phyloP scores from a whole-genome alignment of 2,113 vertebrate genomes.

The Rhodinocichla rosea region DNA sequence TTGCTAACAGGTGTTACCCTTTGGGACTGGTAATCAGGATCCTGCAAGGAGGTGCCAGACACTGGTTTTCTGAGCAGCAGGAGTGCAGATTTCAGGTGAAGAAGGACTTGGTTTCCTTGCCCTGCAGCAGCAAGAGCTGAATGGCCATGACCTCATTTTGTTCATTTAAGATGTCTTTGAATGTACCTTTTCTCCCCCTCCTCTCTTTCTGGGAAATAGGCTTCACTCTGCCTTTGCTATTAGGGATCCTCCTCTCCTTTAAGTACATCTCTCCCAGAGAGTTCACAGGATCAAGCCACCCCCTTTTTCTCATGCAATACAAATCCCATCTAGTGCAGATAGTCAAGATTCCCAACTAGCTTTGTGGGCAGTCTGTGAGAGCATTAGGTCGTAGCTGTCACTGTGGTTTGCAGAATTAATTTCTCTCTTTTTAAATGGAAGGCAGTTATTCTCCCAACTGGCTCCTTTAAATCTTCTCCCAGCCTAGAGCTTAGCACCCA shows the following conservation, averaged over 20 bases:
- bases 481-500: background rate
- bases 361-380: background rate
- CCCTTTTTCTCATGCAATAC: background rate
- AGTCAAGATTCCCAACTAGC: background rate
- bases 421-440: background rate
- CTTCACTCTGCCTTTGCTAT: background rate
- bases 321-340: background rate
- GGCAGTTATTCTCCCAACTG: background rate
- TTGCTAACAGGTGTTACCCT: background rate
- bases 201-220: background rate
- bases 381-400: rapidly evolving
- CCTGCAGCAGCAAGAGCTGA: background rate
- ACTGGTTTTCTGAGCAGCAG: background rate
- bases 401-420: background rate
- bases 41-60: background rate
- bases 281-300: background rate
- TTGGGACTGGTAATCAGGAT: background rate
- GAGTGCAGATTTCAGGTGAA: background rate
- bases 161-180: background rate
- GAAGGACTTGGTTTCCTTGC: background rate
- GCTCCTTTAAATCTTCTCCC: background rate
- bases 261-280: background rate
- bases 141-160: background rate
- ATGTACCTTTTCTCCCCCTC: rapidly evolving
- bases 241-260: background rate